phyloP scores from a whole-genome alignment of 2,888 invertebrate species.

The Plemyria rubiginata region DNA sequence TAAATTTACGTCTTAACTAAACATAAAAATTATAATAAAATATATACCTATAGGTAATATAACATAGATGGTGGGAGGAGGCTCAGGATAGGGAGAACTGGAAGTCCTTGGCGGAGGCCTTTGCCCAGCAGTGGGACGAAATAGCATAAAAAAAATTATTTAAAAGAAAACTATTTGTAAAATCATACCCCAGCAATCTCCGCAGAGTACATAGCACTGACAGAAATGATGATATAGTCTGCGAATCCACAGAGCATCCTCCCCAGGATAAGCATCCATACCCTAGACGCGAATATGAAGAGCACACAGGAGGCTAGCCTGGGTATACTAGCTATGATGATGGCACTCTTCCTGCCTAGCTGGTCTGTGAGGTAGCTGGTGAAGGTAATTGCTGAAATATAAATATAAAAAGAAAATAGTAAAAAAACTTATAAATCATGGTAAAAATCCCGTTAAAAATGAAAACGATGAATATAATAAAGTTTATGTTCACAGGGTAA shows the following conservation, averaged over 20 bases:
- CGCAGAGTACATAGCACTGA: constrained; percentile 19
- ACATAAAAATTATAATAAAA: too few relatives aligned
- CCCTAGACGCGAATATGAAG: constrained; percentile 10
- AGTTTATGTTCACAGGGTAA: too few relatives aligned
- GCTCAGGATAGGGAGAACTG: too few relatives aligned
- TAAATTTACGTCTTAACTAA: too few relatives aligned
- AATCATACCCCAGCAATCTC: constrained; percentile 22
- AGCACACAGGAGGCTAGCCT: constrained; percentile 12
- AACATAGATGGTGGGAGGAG: too few relatives aligned
- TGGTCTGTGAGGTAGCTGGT: constrained; percentile 10
- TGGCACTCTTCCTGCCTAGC: constrained; percentile 13
- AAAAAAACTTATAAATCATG: too few relatives aligned
- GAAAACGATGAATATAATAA: too few relatives aligned
- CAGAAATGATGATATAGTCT: constrained; percentile 17
- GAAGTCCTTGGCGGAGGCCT: too few relatives aligned
- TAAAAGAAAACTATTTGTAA: background rate
- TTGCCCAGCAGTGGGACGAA: too few relatives aligned
- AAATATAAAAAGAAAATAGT: too few relatives aligned
- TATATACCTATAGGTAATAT: too few relatives aligned
- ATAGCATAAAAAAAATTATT: background rate
- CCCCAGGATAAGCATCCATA: constrained; percentile 22
- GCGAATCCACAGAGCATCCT: constrained; percentile 10
- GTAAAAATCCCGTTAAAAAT: too few relatives aligned
- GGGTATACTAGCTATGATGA: constrained; percentile 14
- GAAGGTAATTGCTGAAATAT: constrained; percentile 19